Evolutionary conservation across 2,113 vertebrate genomes (phyloP).

Genomic region (Alligator sinensis): DNA sequence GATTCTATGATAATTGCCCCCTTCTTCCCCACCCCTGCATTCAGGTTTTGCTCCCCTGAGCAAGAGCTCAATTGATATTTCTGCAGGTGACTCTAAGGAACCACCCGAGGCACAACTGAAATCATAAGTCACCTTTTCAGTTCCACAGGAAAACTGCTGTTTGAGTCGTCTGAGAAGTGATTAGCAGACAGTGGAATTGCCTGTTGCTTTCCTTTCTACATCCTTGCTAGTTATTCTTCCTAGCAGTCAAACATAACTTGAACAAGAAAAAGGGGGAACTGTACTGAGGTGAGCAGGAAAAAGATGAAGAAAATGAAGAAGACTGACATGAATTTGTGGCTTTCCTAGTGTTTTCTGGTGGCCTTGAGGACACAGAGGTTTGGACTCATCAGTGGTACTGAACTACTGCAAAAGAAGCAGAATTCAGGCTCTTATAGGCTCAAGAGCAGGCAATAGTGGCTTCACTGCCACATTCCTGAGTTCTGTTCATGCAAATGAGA

Average conservation of each 20-base stretch:
- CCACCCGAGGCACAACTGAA: not conserved
- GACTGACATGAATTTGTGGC: not conserved
- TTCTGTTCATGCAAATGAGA: too few relatives aligned
- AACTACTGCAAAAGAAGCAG: too few relatives aligned
- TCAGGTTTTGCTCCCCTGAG: not conserved
- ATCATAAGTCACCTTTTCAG: not conserved
- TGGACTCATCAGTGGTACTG: not conserved
- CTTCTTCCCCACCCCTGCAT: not conserved
- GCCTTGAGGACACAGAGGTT: not conserved
- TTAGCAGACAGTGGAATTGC: not conserved
- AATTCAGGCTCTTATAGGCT: too few relatives aligned
- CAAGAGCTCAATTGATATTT: not conserved
- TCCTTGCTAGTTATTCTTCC: not conserved
- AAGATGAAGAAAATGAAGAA: not conserved
- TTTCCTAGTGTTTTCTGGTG: not conserved
- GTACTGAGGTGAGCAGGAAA: not conserved
- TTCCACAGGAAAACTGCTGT: not conserved
- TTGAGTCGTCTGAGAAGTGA: not conserved
- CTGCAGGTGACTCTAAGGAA: rapidly evolving
- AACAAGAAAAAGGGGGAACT: not conserved
- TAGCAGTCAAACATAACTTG: not conserved
- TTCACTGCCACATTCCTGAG: too few relatives aligned
- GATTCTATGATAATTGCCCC: not conserved
- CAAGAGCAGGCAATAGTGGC: too few relatives aligned
- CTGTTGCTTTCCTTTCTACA: not conserved